These are phyloP conservation scores for Bos indicus DNA, from an alignment of 2,113 vertebrate genomes.

Conservation along the genomic window DNA sequence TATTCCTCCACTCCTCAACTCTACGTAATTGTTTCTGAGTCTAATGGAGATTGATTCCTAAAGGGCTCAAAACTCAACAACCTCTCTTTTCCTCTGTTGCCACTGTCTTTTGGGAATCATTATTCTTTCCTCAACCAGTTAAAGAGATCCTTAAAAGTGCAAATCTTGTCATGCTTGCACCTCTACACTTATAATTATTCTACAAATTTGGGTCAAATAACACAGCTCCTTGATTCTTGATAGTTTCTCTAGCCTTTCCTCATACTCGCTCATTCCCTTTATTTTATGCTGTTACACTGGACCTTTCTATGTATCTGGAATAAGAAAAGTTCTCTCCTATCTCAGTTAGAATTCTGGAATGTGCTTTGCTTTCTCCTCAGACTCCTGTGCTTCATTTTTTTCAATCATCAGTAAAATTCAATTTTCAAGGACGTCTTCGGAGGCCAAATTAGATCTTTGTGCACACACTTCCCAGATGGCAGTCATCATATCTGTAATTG, in stretches of 20 bases:
- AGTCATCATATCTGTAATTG: neutral
- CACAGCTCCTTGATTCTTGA: neutral
- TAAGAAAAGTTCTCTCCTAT: neutral
- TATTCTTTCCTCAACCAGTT: neutral
- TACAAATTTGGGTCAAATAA: neutral
- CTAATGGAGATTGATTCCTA: neutral
- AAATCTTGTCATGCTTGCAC: neutral
- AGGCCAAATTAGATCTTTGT: neutral
- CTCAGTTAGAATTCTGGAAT: neutral
- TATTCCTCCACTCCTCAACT: neutral
- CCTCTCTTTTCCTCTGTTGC: neutral
- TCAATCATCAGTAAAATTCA: neutral
- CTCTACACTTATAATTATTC: neutral
- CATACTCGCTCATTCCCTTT: neutral
- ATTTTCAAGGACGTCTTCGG: neutral
- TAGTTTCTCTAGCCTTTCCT: neutral
- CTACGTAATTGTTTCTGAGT: neutral
- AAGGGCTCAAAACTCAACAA: neutral
- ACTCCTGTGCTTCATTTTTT: neutral
- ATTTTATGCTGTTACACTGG: neutral
- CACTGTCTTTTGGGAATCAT: neutral
- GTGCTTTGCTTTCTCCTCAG: neutral
- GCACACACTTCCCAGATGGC: neutral
- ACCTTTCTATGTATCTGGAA: neutral
- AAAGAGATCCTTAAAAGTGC: neutral